Evolutionary conservation across 2,888 invertebrate species (phyloP).

Genomic region (Tenthredo scrophulariae): DNA sequence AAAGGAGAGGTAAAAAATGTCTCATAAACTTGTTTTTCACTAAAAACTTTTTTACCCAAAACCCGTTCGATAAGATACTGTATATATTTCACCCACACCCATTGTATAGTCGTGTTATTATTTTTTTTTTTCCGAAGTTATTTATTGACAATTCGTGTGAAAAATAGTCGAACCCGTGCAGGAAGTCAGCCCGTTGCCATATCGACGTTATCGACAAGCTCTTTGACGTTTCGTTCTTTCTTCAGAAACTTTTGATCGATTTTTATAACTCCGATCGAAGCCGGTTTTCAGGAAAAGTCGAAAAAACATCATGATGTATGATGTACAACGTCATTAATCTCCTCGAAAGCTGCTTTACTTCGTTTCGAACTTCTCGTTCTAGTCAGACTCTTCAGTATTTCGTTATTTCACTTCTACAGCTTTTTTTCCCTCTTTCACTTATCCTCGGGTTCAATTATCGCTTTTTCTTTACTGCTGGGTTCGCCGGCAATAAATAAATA

Average conservation of each 20-base stretch:
- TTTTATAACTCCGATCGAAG: neutral
- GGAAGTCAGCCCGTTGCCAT: neutral
- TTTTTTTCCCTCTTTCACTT: neutral
- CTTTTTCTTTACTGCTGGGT: neutral
- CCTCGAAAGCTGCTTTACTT: neutral
- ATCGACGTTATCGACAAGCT: conserved; percentile 14
- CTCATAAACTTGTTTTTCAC: conserved; percentile 15
- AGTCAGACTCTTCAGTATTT: neutral
- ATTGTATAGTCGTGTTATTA: neutral
- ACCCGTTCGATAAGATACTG: neutral
- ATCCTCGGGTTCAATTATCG: neutral
- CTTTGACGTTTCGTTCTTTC: neutral
- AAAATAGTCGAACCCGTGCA: neutral
- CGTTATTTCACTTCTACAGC: neutral
- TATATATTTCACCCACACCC: conserved; percentile 11
- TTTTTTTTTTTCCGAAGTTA: neutral
- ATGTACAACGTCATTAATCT: neutral
- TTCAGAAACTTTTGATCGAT: neutral
- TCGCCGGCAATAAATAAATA: neutral
- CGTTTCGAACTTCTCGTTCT: neutral
- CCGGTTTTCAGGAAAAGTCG: neutral
- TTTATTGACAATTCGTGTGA: conserved; percentile 11
- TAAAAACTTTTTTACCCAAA: neutral
- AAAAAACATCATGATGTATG: neutral
- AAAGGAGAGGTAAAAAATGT: neutral